A percentile compares a stretch with the other conserved stretches of the same genome.
Evolutionary conservation across 2,888 invertebrate genomes (phyloP).

Genomic region (Drosophila mulleri): DNA sequence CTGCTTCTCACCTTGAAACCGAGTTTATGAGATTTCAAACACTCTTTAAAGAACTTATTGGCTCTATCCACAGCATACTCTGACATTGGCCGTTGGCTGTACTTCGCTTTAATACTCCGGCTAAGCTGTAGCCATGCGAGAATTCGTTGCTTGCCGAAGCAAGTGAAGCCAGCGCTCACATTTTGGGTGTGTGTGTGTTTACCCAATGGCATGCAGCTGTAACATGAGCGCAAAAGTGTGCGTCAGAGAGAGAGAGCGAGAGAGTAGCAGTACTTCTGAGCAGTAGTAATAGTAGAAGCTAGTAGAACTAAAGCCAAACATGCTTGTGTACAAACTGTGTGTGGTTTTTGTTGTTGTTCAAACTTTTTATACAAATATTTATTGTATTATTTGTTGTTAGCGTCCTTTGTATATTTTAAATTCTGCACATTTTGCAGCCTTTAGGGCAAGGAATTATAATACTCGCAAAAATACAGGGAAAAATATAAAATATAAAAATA

Average conservation of each 20-base stretch:
- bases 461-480: too few relatives aligned
- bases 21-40: not conserved
- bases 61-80: not conserved
- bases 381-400: not conserved
- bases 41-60: not conserved
- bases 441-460: not conserved
- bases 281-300: not conserved
- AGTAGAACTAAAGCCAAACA: not conserved
- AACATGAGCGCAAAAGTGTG: not conserved
- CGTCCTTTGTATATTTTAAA: not conserved
- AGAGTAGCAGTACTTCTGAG: too few relatives aligned
- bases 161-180: not conserved
- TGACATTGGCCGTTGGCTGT: not conserved
- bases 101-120: not conserved
- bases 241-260: not conserved
- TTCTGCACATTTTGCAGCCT: not conserved
- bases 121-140: not conserved
- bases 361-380: not conserved
- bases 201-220: not conserved
- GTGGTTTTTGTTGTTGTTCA: not conserved
- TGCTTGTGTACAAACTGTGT: not conserved
- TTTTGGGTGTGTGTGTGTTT: slow-evolving; percentile 1
- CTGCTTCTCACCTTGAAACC: not conserved
- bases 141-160: not conserved
- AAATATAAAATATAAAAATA: too few relatives aligned